Base-by-base conservation (phyloP, 1,140 invertebrate genomes). In the Adoxophyes honmai region DNA sequence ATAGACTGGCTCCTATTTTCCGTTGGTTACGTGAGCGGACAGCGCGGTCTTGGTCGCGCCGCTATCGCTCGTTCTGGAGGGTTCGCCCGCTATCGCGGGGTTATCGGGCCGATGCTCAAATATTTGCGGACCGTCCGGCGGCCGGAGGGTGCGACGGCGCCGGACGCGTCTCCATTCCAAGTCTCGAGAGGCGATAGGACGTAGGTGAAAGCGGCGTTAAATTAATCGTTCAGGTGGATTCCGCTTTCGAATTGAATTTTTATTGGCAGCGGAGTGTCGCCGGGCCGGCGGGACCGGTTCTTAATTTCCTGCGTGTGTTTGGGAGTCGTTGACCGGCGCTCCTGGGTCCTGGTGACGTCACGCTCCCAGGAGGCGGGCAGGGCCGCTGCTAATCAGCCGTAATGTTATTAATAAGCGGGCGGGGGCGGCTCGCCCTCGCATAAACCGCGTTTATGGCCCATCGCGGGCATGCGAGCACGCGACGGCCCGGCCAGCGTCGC, bases 241-340 rank as follows among this genome's bases (percentile, higher is more conserved):
- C 74, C 73, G 78, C 83, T 86, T 86, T 86, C 81, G 71, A 84
- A 81, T 78, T 73, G 74, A 78, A 83, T 80, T 80, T 75, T 81
- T 79, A 78, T 78, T 66, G 76, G 67, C 72, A 61, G 62, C 58
- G 55, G 70, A 70, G 73, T 73, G 78, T 73, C 74, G 73, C 72
- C 67, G 68, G 62, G 38, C 71, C 62, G 69, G 78, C 71, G 62
- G 69, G 80, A 85, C 81, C 80, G 84, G 84, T 87, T 86, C 78
- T 79, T 70, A 69, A 75, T 75, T 73, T 78, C 70, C 68, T 78
- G 74, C 78, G 80, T 81, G 78, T 70, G 75, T 87, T 87, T 78
- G 84, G 81, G 80, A 85, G 84, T 85, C 84, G 81, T 78, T 85
- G 84, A 87, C 84, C 84, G 84, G 52, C 52, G 57, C 39, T 48